Conservation (phyloP, 1,140 invertebrate genomes). For the Hormaphis cornu region DNA sequence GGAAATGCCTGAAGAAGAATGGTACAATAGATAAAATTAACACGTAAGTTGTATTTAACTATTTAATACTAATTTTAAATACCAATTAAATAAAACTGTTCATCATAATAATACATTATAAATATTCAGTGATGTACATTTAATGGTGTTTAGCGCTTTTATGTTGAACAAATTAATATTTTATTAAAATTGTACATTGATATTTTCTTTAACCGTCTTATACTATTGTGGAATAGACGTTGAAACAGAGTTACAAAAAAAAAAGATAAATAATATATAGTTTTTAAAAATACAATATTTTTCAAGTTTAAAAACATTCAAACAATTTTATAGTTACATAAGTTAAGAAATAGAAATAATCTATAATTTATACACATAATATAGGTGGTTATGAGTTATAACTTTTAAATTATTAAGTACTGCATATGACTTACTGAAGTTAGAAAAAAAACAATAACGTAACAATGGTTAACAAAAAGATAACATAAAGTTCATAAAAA, state of each 20-base stretch:
- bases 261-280: not conserved
- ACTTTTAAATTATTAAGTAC: not conserved
- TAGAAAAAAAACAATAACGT: not conserved
- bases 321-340: too few species aligned
- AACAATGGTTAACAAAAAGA: not conserved
- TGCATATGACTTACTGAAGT: not conserved
- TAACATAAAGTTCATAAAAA: not conserved
- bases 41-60: not conserved
- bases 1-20: not conserved
- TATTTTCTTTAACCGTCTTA: too few species aligned
- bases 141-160: not conserved
- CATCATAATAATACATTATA: too few species aligned
- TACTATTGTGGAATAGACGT: too few species aligned
- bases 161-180: not conserved
- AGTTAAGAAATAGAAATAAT: not conserved
- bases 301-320: too few species aligned
- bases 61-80: not conserved
- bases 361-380: not conserved
- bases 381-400: too few species aligned
- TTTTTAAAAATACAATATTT: too few species aligned
- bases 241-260: too few species aligned
- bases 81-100: not conserved
- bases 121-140: not conserved
- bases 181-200: not conserved
- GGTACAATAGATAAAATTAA: not conserved